A percentile compares a stretch with the other conserved stretches of the same genome.
phyloP scores from a whole-genome alignment of 2,797 vertebrate genomes.

The Sebastes reedi region DNA sequence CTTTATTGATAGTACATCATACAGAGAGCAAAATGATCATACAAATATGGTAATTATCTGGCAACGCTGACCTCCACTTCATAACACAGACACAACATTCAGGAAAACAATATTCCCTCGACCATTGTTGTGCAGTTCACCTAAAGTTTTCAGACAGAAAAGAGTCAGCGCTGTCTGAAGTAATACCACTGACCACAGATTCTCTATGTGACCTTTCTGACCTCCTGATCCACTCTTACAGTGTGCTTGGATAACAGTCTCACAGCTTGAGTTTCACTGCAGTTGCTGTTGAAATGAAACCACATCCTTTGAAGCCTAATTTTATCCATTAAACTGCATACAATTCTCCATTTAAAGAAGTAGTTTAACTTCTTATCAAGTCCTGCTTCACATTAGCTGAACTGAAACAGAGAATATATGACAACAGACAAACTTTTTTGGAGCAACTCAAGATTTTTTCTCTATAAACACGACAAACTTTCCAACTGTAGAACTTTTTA shows the following conservation, averaged over 20 bases:
- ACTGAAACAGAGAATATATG: not conserved
- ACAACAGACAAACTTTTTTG: not conserved
- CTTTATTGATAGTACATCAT: too few species aligned
- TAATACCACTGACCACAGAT: slow-evolving; percentile 5
- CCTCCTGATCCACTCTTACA: slow-evolving; percentile 2
- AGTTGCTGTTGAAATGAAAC: slow-evolving; percentile 40
- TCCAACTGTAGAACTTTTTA: not conserved
- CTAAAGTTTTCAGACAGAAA: not conserved
- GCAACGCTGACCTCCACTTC: too few species aligned
- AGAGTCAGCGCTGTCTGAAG: not conserved
- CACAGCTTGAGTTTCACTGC: slow-evolving; percentile 43
- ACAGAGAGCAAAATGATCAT: too few species aligned
- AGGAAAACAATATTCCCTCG: too few species aligned
- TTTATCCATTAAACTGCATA: not conserved
- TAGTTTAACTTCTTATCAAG: not conserved
- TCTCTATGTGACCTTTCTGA: slow-evolving; percentile 4
- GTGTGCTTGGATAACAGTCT: not conserved
- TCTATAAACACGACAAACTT: fast-evolving
- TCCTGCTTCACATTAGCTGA: not conserved
- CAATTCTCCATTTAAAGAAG: not conserved
- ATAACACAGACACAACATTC: too few species aligned
- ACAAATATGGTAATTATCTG: too few species aligned
- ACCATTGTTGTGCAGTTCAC: not conserved
- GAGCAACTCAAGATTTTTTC: not conserved
- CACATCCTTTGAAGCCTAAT: not conserved